Evolutionary conservation across 2,797 vertebrate species (phyloP), one percentile per base, ranked within the genome.

Genomic region (Molossus molossus): DNA sequence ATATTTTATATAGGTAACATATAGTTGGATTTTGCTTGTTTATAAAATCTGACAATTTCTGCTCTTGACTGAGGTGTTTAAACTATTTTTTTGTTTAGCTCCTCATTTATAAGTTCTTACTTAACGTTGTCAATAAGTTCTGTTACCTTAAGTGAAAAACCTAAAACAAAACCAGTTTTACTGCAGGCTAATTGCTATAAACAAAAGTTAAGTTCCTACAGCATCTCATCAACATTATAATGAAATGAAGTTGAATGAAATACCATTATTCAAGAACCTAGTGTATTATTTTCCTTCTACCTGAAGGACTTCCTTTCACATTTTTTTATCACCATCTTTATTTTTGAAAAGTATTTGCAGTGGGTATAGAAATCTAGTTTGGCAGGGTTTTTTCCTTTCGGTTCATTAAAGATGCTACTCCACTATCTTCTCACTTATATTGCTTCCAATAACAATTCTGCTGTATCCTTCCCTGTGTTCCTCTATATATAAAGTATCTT

Each of bases 61-160:
- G 20, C 14, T 25, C 18, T 84, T 84, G 75, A 50, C 4, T 85
- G 37, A 8, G 3, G 15, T 64, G 5, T 80, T 58, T 85, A 60
- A 40, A 81, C 80, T 65, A 72, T 18, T 87, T 10, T 45, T 96
- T 80, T 70, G 9, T 37, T 70, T 73, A 94, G 48, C n/a, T 87
- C 3, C 25, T 20, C 37, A 94, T 81, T 85, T 86, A 27, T 57
- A 77, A 21, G 18, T 21, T 55, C 29, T 23, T 50, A 57, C 50
- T 77, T 77, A 77, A 77, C 21, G 12, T 33, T 77, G 53, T 77
- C n/a, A 33, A 23, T 57, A 77, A 18, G n/a, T 77, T 33, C 29
- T 57, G 11, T 33, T 50, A 57, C 50, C 33, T 77, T 57, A 57
- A 57, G 18, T 77, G n/a, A 77, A 55, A 58, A 57, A 37, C 11